Conservation (phyloP, 2,113 vertebrate genomes). For the Turnix velox region DNA sequence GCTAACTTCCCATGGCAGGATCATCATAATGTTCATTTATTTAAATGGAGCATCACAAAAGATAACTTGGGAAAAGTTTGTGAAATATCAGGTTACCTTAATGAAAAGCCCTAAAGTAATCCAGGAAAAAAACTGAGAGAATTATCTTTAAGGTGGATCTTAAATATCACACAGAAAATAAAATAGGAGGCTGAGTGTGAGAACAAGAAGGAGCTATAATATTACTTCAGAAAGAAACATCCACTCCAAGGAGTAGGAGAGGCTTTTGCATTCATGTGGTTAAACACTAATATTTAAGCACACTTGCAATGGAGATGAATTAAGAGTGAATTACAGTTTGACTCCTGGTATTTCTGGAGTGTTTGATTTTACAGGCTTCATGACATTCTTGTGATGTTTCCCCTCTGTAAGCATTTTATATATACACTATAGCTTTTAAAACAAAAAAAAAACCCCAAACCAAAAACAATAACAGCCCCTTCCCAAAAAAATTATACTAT, state of each 20-base stretch:
- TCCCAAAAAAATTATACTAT: background rate
- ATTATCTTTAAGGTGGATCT: background rate
- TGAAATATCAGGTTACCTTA: background rate
- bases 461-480: no score
- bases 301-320: background rate
- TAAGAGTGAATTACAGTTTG: background rate
- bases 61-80: background rate
- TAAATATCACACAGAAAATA: background rate
- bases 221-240: background rate
- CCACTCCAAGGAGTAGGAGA: background rate
- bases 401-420: background rate
- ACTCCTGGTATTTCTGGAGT: background rate
- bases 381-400: slow-evolving; percentile 32
- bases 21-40: background rate
- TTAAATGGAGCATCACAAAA: background rate
- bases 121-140: background rate
- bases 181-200: background rate
- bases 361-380: slow-evolving; percentile 1
- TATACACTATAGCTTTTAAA: background rate
- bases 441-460: background rate
- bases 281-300: background rate
- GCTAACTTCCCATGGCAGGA: background rate
- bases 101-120: background rate
- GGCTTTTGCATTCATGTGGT: background rate
- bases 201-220: background rate